Conservation (phyloP, 1,140 invertebrate genomes). For the Ceratoteleas bidentatus region DNA sequence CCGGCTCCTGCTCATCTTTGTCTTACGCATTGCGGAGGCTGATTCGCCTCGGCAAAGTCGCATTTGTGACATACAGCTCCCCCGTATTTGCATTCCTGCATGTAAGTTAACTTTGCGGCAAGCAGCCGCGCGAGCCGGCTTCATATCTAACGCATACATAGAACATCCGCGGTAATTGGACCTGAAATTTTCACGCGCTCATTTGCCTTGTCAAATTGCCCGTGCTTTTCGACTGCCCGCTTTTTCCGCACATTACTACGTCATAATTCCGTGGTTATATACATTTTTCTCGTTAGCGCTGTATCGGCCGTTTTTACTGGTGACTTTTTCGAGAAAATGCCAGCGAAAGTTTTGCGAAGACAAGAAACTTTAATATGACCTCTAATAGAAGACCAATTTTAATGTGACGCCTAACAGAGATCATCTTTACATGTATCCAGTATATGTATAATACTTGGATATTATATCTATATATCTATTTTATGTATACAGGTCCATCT, state of each 20-base stretch:
- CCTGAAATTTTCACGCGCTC: slow-evolving; percentile 47
- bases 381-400: too few species aligned
- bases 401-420: too few species aligned
- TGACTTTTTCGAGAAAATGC: too few species aligned
- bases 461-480: too few species aligned
- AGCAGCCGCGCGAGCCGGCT: slow-evolving; percentile 40
- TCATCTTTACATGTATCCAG: too few species aligned
- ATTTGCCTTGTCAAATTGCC: slow-evolving; percentile 36
- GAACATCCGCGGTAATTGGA: slow-evolving; percentile 47
- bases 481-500: too few species aligned
- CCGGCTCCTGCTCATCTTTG: slow-evolving; percentile 34
- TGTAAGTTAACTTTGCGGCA: slow-evolving; percentile 57
- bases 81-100: slow-evolving; percentile 45
- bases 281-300: too few species aligned
- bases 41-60: slow-evolving; percentile 44
- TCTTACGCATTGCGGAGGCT: slow-evolving; percentile 36
- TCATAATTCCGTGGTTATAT: neutral
- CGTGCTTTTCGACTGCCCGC: slow-evolving; percentile 3
- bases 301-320: too few species aligned
- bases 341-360: too few species aligned
- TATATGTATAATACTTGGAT: too few species aligned
- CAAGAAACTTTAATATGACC: too few species aligned
- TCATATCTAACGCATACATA: slow-evolving; percentile 50
- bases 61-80: slow-evolving; percentile 45
- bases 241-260: slow-evolving; percentile 6